phyloP scores from a whole-genome alignment of 2,113 vertebrate species.

The Sinocyclocheilus rhinocerous region DNA sequence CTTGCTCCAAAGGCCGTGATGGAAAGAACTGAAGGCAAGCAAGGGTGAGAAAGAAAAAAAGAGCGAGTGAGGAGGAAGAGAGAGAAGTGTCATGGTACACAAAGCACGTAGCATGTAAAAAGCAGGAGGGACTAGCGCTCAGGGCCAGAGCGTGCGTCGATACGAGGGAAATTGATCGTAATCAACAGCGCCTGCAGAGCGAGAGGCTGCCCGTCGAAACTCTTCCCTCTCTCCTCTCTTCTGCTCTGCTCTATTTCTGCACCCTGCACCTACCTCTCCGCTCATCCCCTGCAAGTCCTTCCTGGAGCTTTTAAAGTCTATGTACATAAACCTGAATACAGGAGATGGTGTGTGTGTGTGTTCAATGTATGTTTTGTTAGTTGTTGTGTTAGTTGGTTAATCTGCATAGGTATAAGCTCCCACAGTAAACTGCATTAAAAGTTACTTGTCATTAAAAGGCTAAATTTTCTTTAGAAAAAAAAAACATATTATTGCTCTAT shows the following conservation, averaged over 20 bases:
- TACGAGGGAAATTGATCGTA: constrained; percentile 82
- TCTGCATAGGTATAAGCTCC: neutral
- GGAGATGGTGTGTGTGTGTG: neutral
- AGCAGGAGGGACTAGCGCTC: constrained; percentile 76
- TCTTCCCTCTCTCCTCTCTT: constrained; percentile 43
- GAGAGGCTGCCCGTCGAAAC: constrained; percentile 55
- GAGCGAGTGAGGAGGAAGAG: constrained; percentile 52
- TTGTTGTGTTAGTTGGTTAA: constrained; percentile 1
- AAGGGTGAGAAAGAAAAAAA: constrained; percentile 49
- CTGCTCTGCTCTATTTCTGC: constrained; percentile 18
- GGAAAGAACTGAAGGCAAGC: constrained; percentile 57
- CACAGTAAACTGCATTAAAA: too few species aligned
- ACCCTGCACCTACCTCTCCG: constrained; percentile 46
- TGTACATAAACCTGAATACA: constrained; percentile 45
- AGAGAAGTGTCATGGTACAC: constrained; percentile 75
- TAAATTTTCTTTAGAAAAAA: neutral
- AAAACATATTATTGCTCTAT: neutral
- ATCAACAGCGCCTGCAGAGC: constrained; percentile 80
- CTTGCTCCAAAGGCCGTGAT: constrained; percentile 51
- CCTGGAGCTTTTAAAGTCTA: constrained; percentile 52
- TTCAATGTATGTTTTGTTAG: neutral
- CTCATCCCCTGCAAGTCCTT: constrained; percentile 38
- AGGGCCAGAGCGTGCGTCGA: constrained; percentile 79
- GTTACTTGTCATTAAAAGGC: too few species aligned
- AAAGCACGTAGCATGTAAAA: constrained; percentile 79